Evolutionary conservation across 2,113 vertebrate species (phyloP), one percentile per base, ranked within the genome.

Genomic region (Balaenoptera acutorostrata): DNA sequence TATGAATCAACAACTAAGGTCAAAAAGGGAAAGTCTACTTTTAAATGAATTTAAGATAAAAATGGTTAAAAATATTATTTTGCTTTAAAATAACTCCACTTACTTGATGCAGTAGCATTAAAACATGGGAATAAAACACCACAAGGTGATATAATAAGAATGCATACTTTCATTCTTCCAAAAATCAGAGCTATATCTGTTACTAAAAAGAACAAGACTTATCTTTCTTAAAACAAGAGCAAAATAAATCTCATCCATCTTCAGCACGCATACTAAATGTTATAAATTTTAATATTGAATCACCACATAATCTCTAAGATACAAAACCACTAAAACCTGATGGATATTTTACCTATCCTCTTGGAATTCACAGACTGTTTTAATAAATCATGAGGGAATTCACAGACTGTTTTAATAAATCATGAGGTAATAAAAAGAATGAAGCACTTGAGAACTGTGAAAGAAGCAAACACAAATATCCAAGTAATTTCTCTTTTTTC

Each of bases 181-280:
- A 83, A 93, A 71, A 11, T 55, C 64, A 96, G 39, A 77, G n/a
- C 31, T 21, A 39, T 71, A 41, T 75, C 14, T 93, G 17, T 75
- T 80, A 14, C 52, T 95, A 59, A 95, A 97, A 89, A 74, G 17
- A 55, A 88, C 39, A 49, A 69, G 29, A 33, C 63, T 97, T 74
- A 69, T 46, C 29, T 85, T 88, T 88, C 46, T 78, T 93, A 55
- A 96, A 85, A 96, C 55, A 91, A 14, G 17, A 88, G 29, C 31
- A 91, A 88, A 95, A 82, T 86, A 89, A 49, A 84, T n/a, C 27
- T 90, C 13, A 85, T 78, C 15, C 82, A 21, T 41, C 25, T 86
- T 89, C 18, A 90, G 74, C 29, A 84, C 21, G 27, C 17, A 86
- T 23, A 77, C 3, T 75, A 92, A 81, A 66, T 72, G 6, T 13